Base-by-base conservation (phyloP, 2,797 vertebrate genomes). In the Hephaestus fuliginosus region DNA sequence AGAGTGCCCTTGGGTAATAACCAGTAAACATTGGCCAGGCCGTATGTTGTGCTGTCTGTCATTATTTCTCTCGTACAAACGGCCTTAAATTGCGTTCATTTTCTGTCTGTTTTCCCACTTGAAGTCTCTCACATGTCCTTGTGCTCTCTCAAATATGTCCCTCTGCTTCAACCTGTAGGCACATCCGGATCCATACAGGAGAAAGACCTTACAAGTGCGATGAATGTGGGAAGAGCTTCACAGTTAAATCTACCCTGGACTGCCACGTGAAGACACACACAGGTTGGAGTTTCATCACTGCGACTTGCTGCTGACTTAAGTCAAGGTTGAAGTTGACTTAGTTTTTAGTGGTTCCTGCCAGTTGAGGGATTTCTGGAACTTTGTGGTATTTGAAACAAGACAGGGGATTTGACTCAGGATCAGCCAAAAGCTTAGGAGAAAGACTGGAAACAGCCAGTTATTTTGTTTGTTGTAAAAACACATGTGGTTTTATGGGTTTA, bases 201-300 rank as follows among this genome's bases (percentile, higher is more conserved):
- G 98, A 99, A 88, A 97, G 97, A 86, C 98, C 98, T 0, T 99
- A 97, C 82, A 99, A 97, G 81, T 99, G 98, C 63, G 98, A 98
- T 2, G 97, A 98, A 74, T 99, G 98, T 82, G 98, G 97, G 15
- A 99, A 99, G 91, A 97, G 95, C 90, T 99, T 99, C 81, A 99
- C 98, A 0, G 98, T 99, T n/a, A 99, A 99, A 72, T 99, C 98
- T 3, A 99, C 98, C 0, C 92, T 99, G 64, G 98, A 99, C 90
- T 99, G 98, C 80, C 98, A 99, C 1, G 95, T 99, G 71, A 99
- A 99, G 95, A 99, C 98, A 0, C 98, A 99, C 84, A 97, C 97
- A 94, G 98, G 98, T 99, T 33, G 81, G 96, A 78, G 30, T 20
- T 63, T 49, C 1, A 57, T 41, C 11, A 51, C 39, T 7, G 17